A percentile compares a stretch with the other conserved stretches of the same genome.
phyloP scores from a whole-genome alignment of 2,113 vertebrate genomes.

The Ammodramus savannarum region DNA sequence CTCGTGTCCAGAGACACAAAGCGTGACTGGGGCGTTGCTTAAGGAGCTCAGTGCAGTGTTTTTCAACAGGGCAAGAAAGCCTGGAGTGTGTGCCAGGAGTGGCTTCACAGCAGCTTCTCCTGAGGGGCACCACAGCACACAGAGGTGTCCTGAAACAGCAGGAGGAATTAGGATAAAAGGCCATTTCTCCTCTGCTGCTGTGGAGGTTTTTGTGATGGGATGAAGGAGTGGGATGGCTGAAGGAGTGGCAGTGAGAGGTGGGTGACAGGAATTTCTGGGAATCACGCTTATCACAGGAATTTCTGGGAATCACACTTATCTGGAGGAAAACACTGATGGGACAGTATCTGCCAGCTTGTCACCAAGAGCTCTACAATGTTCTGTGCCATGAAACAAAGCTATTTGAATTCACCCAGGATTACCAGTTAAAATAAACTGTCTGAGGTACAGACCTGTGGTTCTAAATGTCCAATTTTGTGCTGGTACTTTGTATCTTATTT shows the following conservation, averaged over 20 bases:
- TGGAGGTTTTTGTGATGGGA: background rate
- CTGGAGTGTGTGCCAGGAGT: background rate
- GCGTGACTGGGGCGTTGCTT: background rate
- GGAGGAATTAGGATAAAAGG: background rate
- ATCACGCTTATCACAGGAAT: background rate
- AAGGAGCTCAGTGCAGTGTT: background rate
- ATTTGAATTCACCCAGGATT: background rate
- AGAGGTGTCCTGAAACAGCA: background rate
- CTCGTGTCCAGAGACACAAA: background rate
- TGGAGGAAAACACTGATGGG: background rate
- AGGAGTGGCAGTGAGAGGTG: background rate
- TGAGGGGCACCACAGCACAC: background rate
- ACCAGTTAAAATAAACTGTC: background rate
- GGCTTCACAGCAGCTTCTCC: background rate
- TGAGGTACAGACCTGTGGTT: background rate
- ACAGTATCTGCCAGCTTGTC: background rate
- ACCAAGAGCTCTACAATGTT: background rate
- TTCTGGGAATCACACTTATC: background rate
- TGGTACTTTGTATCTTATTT: background rate
- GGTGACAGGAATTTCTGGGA: background rate
- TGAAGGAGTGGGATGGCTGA: background rate
- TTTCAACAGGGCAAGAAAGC: background rate
- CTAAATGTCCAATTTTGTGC: background rate
- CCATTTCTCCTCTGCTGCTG: background rate
- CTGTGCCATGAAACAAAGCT: background rate